A percentile compares a stretch with the other conserved stretches of the same genome.
These are phyloP conservation scores for Capromys pilorides DNA, from an alignment of 2,797 vertebrate species.

Conservation along the genomic window DNA sequence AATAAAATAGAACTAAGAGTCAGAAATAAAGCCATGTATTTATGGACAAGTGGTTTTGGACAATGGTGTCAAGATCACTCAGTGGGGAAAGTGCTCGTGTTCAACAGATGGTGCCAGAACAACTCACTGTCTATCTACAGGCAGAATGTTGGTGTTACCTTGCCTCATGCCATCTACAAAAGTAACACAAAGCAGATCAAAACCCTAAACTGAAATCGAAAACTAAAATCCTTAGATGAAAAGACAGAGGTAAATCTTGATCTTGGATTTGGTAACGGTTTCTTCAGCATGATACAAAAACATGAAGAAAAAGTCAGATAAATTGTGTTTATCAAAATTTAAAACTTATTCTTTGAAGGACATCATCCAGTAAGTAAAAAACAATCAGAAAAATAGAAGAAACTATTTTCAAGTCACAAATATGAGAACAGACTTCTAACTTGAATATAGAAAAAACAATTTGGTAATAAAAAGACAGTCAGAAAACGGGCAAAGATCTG, in stretches of 20 bases:
- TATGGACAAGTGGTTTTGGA: background rate
- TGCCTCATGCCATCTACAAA: background rate
- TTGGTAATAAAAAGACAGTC: background rate
- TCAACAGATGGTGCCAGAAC: background rate
- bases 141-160: background rate
- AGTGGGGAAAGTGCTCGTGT: background rate
- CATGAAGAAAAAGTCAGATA: background rate
- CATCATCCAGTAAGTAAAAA: conserved; percentile 20
- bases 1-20: background rate
- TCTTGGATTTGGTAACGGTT: background rate
- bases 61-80: background rate
- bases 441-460: background rate
- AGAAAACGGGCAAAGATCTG: background rate
- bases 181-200: background rate
- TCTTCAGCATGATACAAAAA: conserved; percentile 7
- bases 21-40: background rate
- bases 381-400: background rate
- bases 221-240: conserved; percentile 27
- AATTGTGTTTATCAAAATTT: background rate
- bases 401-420: background rate
- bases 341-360: background rate
- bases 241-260: background rate
- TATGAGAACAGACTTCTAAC: background rate
- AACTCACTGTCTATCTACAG: background rate
- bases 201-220: background rate